These are phyloP conservation scores for Congeria kusceri DNA, from an alignment of 2,888 invertebrate species.

Conservation along the genomic window DNA sequence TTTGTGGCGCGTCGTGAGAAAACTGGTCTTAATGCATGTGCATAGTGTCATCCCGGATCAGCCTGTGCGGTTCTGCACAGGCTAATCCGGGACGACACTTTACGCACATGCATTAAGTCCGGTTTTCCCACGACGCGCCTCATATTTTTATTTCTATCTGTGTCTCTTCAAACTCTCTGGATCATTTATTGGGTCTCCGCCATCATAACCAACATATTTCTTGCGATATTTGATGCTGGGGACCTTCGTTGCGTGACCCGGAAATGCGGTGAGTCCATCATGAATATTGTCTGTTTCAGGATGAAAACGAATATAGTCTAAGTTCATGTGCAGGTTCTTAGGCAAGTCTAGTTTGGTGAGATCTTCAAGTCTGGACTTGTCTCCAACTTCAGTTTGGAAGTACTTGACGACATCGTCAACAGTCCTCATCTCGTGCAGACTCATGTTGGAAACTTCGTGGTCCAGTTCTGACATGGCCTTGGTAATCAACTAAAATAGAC, in stretches of 20 bases:
- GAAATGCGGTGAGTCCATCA: constrained; percentile 93
- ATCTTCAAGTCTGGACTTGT: constrained; percentile 78
- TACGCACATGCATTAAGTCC: too few relatives aligned
- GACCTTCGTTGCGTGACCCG: constrained; percentile 93
- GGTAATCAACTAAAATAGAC: constrained; percentile 88
- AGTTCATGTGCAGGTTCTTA: constrained; percentile 93
- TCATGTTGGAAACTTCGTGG: constrained; percentile 93
- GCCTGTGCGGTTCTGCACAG: too few relatives aligned
- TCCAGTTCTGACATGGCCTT: constrained; percentile 91
- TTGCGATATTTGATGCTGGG: constrained; percentile 92
- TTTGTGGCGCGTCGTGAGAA: too few relatives aligned
- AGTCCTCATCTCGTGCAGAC: constrained; percentile 91
- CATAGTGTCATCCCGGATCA: too few relatives aligned
- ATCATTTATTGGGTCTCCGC: constrained; percentile 25
- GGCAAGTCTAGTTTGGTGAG: constrained; percentile 89
- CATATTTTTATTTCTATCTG: too few relatives aligned
- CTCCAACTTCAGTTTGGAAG: constrained; percentile 76
- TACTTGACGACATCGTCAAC: constrained; percentile 86
- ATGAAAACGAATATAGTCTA: constrained; percentile 93
- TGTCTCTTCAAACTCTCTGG: constrained; percentile 17
- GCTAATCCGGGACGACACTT: too few relatives aligned
- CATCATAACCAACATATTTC: constrained; percentile 88
- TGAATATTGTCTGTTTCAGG: constrained; percentile 91
- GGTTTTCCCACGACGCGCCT: too few relatives aligned
- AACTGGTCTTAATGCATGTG: too few relatives aligned